Conservation (phyloP, 2,888 invertebrate genomes). For the Julus scandinavius region DNA sequence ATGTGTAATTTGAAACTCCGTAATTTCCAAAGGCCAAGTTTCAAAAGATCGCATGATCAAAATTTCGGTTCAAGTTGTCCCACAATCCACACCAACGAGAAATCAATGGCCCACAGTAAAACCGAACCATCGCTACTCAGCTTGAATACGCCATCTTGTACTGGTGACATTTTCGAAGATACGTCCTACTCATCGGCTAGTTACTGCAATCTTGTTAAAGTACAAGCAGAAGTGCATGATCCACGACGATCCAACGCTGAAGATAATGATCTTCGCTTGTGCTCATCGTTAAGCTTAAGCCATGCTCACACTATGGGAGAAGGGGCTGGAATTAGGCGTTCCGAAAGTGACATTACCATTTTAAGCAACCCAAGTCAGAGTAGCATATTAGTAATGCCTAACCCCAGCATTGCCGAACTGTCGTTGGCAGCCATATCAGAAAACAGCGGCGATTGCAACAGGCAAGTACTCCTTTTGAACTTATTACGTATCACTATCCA, state of each 20-base stretch:
- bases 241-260: neutral
- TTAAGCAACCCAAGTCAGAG: conserved; percentile 78
- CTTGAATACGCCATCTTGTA: neutral
- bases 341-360: conserved; percentile 77
- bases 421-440: conserved; percentile 51
- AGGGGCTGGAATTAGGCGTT: conserved; percentile 61
- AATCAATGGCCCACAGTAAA: conserved; percentile 12
- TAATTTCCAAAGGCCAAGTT: neutral
- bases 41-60: neutral
- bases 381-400: conserved; percentile 68
- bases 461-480: neutral
- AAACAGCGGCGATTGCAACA: conserved; percentile 48
- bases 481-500: no score
- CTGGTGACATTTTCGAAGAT: neutral
- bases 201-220: conserved; percentile 4
- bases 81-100: neutral
- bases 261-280: neutral
- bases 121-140: conserved; percentile 3
- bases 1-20: neutral
- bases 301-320: conserved; percentile 4
- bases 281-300: neutral
- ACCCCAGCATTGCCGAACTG: conserved; percentile 48
- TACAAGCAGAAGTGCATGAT: conserved; percentile 51
- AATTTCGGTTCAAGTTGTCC: neutral
- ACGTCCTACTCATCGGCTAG: neutral